Evolutionary conservation across 2,888 invertebrate genomes (phyloP).

Genomic region (Ophioninae sp.): DNA sequence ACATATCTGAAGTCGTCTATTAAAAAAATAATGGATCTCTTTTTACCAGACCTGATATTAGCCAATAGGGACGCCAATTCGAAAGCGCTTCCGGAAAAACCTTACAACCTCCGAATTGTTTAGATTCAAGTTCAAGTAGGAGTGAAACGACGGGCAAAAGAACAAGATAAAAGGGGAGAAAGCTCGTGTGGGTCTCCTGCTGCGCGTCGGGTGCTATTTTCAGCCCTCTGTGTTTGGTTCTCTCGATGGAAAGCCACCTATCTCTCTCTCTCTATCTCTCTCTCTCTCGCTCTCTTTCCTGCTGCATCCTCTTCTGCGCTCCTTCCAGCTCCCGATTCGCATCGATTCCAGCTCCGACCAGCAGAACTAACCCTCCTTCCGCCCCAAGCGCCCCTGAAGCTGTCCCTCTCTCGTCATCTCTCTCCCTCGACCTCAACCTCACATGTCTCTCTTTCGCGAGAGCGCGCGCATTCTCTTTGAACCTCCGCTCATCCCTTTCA

Average conservation of each 20-base stretch:
- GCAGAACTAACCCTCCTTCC: constrained; percentile 24
- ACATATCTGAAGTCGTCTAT: no score
- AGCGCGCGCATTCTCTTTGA: constrained; percentile 30
- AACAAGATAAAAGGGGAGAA: constrained; percentile 41
- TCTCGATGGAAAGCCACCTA: constrained; percentile 58
- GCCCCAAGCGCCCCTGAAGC: background rate
- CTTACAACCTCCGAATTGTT: no score
- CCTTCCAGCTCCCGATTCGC: constrained; percentile 63
- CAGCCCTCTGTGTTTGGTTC: constrained; percentile 64
- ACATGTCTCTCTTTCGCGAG: constrained; percentile 15
- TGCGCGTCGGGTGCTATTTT: constrained; percentile 65
- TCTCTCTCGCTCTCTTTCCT: constrained; percentile 34
- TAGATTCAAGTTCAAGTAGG: constrained; percentile 31
- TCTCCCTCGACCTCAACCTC: constrained; percentile 38
- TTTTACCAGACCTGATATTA: no score
- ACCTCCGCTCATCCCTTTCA: constrained; percentile 39
- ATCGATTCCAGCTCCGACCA: constrained; percentile 66
- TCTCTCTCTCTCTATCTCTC: constrained; percentile 30
- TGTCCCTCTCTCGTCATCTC: constrained; percentile 29
- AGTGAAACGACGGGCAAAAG: constrained; percentile 33
- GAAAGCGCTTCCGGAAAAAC: no score
- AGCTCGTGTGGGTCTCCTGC: constrained; percentile 46
- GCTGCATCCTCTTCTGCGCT: constrained; percentile 30
- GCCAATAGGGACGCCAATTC: no score
- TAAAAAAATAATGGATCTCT: no score